Base-by-base conservation (phyloP, 2,797 vertebrate species). In the Bryconaethiops microstoma region DNA sequence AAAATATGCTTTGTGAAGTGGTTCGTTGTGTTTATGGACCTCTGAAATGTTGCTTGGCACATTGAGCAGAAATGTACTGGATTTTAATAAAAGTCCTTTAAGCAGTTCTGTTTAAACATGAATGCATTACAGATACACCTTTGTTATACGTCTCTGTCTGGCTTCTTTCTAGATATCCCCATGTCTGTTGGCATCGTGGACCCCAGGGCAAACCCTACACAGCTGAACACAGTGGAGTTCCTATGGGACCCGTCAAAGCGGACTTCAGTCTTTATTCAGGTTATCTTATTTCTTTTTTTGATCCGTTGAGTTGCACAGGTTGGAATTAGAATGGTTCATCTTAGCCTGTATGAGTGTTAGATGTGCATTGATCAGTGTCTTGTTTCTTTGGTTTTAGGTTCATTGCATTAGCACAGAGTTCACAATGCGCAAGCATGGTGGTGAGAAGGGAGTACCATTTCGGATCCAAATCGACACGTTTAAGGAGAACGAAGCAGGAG, bases 331-430 rank as follows among this genome's bases (percentile, higher is more conserved):
- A 7, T 52, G 2, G 13, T 19, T 55, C n/a, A 25, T 50, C 2
- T 39, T 5, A 35, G 7, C 19, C n/a, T n/a, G 13, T 68, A 52
- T 39, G 14, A 21, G 50, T 23, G 1, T 23, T 63, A 40, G 25
- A 21, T 1, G 25, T 50, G 17, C 29, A 75, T 52, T 67, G 35
- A 35, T 45, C 19, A 10, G 8, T 39, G 59, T 42, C 12, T 60
- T 17, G 25, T 48, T 21, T 25, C 21, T 14, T 79, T 57, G 78
- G 57, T 82, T 84, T 83, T 50, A 99, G 97, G 97, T 99, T 78
- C 97, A 99, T 88, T 99, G 97, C 86, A 99, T 99, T 78, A 99
- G 97, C 92, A 99, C 97, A 23, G 97, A 99, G 88, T 99, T 99
- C 90, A 99, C 97, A 19, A 97, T 97, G 95, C 93, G 97, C 48